Evolutionary conservation across 2,113 vertebrate species (phyloP).

Genomic region (Phylloscopus trochiloides): DNA sequence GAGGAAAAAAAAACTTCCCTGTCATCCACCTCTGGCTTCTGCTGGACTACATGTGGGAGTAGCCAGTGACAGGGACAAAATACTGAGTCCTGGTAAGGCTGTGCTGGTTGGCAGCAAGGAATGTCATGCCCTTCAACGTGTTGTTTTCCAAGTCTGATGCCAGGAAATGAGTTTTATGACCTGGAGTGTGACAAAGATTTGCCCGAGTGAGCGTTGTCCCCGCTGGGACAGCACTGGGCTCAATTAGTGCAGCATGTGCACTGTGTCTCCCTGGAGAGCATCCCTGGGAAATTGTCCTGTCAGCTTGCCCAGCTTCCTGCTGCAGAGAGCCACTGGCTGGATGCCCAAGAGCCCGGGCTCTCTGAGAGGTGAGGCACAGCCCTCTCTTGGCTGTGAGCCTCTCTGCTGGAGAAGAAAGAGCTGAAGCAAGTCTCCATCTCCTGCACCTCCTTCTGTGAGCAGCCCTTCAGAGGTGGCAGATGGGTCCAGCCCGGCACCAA

Average conservation of each 20-base stretch:
- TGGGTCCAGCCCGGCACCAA: neutral
- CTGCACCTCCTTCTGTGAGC: neutral
- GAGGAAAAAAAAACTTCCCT: neutral
- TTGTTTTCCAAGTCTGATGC: neutral
- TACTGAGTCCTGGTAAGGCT: neutral
- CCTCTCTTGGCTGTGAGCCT: neutral
- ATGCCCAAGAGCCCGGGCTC: neutral
- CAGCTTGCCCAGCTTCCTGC: neutral
- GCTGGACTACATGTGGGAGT: neutral
- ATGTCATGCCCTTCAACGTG: neutral
- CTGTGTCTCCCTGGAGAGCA: neutral
- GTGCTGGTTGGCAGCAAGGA: neutral
- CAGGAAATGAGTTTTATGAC: neutral
- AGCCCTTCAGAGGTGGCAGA: neutral
- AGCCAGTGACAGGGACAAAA: neutral
- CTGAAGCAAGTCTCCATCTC: neutral
- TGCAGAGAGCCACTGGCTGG: neutral
- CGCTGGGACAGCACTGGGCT: neutral
- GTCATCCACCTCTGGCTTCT: neutral
- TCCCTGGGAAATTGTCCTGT: neutral
- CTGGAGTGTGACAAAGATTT: neutral
- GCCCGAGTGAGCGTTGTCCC: neutral
- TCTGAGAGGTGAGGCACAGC: neutral
- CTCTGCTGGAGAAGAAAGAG: neutral
- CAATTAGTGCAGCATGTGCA: neutral